Conservation (phyloP, 2,888 invertebrate species). For the Deilephila elpenor region DNA sequence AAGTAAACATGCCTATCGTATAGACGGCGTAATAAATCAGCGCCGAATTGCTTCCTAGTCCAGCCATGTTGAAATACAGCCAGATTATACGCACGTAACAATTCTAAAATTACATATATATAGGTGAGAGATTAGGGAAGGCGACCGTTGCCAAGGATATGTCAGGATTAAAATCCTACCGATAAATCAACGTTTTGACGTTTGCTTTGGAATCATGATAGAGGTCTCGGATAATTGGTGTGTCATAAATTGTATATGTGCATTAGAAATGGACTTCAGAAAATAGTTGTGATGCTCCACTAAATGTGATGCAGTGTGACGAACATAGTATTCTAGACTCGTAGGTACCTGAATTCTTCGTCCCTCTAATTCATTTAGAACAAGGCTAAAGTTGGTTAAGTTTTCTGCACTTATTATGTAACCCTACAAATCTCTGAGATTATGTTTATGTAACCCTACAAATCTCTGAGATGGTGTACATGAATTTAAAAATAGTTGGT, state of each 20-base stretch:
- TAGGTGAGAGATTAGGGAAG: constrained; percentile 18
- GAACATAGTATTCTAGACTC: no score
- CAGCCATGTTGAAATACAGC: constrained; percentile 70
- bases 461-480: no score
- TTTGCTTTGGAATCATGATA: constrained; percentile 5
- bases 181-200: constrained; percentile 25
- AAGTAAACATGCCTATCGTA: constrained; percentile 48
- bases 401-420: no score
- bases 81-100: constrained; percentile 47
- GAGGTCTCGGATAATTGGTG: constrained; percentile 18
- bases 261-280: no score
- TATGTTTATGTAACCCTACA: no score
- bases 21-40: constrained; percentile 68
- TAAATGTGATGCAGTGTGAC: no score
- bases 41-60: constrained; percentile 69
- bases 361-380: no score
- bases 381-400: no score
- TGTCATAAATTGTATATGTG: not conserved
- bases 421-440: no score
- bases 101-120: constrained; percentile 25
- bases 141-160: constrained; percentile 17
- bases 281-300: no score
- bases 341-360: no score
- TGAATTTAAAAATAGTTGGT: constrained; percentile 3
- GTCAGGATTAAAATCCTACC: constrained; percentile 23